Evolutionary conservation across 2,113 vertebrate genomes (phyloP).

Genomic region (Mormyrus lacerda): DNA sequence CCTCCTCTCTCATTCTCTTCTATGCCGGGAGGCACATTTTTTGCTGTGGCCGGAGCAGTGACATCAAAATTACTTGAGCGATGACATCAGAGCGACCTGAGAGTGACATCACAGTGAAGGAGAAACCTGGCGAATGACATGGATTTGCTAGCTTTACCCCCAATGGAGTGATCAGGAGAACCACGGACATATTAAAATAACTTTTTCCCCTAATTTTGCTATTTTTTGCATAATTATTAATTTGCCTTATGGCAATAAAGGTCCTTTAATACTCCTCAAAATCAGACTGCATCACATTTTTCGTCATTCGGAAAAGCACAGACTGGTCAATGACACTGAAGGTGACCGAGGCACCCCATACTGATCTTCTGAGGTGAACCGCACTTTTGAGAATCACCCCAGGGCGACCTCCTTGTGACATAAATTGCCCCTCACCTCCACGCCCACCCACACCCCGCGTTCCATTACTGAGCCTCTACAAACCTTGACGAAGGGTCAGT

Average conservation of each 20-base stretch:
- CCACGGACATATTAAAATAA: neutral
- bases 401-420: neutral
- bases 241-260: neutral
- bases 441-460: neutral
- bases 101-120: neutral
- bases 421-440: neutral
- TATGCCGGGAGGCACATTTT: neutral
- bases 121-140: neutral
- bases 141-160: neutral
- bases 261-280: neutral
- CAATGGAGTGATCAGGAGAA: neutral
- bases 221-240: constrained; percentile 10
- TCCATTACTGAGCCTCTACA: neutral
- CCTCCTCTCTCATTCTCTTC: neutral
- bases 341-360: neutral
- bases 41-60: neutral
- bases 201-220: neutral
- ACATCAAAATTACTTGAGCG: neutral
- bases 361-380: neutral
- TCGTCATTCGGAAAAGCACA: neutral
- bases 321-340: neutral
- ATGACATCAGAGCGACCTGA: neutral
- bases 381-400: neutral
- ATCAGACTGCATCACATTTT: neutral
- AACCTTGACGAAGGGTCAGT: neutral